Base-by-base conservation (phyloP, 2,113 vertebrate species). In the Lycaon pictus region DNA sequence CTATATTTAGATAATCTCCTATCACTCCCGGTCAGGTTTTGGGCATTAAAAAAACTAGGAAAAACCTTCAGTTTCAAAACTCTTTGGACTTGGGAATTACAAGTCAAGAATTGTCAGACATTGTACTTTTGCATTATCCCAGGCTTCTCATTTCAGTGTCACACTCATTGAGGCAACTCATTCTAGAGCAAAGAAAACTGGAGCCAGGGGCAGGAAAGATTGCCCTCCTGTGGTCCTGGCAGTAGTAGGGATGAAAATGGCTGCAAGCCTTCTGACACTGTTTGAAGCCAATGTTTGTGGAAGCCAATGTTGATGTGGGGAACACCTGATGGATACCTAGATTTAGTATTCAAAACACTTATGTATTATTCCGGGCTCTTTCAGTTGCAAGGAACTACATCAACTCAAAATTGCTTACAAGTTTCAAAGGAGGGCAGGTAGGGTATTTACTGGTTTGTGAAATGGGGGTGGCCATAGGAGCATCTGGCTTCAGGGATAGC, bases 1-100 rank as follows among this genome's bases (percentile, higher is more conserved):
- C 16, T 2, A 10, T 76, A 27, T 29, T 16, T 1, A 43, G 60
- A 55, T 2, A 62, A n/a, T 55, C 7, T 11, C 8, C 3, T 0
- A 13, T 29, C 84, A 53, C 22, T 27, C 51, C 23, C 16, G 48
- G 29, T 35, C 67, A 29, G 7, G 23, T 27, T 69, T 92, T 7
- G 37, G 32, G 7, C 37, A 60, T 29, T 20, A 15, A 19, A 35
- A 35, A 19, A 32, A 82, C 32, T 63, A 51, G 37, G 27, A 6
- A 67, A 63, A 29, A 11, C 2, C n/a, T 63, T 29, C n/a, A 10
- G 2, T 35, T 19, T 48, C 27, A 51, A 82, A 86, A 35, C 67
- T 76, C 8, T 12, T 63, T 32, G 51, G 51, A n/a, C 23, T 37
- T 60, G 32, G 27, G 62, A 74, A 79, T 51, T 10, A 4, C 6